Conservation (phyloP, 2,113 vertebrate genomes). For the Gasterosteus nipponicus region DNA sequence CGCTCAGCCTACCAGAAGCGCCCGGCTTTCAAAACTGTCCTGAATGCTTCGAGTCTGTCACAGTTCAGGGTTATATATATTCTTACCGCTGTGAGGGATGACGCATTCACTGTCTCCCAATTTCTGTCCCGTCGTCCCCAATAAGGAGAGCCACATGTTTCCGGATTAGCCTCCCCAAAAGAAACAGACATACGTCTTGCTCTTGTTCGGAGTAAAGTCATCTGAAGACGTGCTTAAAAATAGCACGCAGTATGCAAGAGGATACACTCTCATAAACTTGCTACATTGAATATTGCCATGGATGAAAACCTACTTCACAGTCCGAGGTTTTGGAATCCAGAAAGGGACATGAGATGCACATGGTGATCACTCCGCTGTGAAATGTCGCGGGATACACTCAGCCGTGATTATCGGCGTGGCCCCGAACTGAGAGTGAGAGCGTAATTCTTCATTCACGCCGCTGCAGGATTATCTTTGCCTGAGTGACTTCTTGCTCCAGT, state of each 20-base stretch:
- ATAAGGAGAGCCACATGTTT: conserved; percentile 19
- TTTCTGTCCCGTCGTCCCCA: not conserved
- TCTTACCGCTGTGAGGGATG: not conserved
- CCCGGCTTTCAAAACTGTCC: not conserved
- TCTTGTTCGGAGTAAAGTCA: not conserved
- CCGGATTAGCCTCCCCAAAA: conserved; percentile 22
- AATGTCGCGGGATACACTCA: conserved; percentile 30
- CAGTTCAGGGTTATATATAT: conserved; percentile 8
- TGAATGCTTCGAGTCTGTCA: conserved; percentile 22
- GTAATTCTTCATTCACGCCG: conserved; percentile 32
- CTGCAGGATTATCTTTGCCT: conserved; percentile 54
- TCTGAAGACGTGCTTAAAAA: not conserved
- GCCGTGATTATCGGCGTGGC: conserved; percentile 35
- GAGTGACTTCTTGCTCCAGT: conserved; percentile 48
- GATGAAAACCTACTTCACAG: conserved; percentile 21
- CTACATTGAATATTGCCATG: conserved; percentile 19
- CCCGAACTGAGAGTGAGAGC: conserved; percentile 15
- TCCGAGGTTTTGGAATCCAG: conserved; percentile 14
- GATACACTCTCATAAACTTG: conserved; percentile 13
- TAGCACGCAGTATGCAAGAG: not conserved
- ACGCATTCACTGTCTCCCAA: not conserved
- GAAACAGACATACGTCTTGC: conserved; percentile 15
- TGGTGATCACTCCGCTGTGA: conserved; percentile 13
- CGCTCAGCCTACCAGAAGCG: not conserved
- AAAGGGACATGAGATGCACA: conserved; percentile 36